phyloP scores from a whole-genome alignment of 1,140 invertebrate species.

The Drosophila teissieri region DNA sequence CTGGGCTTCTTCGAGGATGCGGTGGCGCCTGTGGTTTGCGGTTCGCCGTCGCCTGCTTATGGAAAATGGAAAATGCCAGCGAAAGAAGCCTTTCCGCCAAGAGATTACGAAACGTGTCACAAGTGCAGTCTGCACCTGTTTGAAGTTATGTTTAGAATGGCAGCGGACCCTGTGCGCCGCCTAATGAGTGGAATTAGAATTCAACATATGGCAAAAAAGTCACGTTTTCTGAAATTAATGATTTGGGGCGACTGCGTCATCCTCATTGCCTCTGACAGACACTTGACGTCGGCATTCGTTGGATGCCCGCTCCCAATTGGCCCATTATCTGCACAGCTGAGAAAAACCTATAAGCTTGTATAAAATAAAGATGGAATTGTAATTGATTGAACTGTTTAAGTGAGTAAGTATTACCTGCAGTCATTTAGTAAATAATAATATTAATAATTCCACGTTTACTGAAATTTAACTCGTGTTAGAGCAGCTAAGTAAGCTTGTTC shows the following conservation, averaged over 20 bases:
- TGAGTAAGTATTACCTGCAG: too few species aligned
- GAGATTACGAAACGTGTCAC: conserved; percentile 82
- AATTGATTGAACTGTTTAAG: too few species aligned
- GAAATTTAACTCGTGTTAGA: too few species aligned
- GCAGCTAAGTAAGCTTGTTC: too few species aligned
- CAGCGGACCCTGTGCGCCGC: conserved; percentile 53
- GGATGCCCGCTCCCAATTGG: conserved; percentile 25
- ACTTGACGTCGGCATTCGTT: conserved; percentile 25
- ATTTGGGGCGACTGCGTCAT: conserved; percentile 71
- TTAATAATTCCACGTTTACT: too few species aligned
- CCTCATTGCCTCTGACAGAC: conserved; percentile 56
- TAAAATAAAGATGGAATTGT: not conserved
- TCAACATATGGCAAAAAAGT: conserved; percentile 82
- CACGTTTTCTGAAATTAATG: conserved; percentile 80
- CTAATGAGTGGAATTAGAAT: conserved; percentile 81
- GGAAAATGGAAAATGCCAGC: conserved; percentile 58
- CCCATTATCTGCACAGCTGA: not conserved
- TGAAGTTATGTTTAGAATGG: conserved; percentile 80
- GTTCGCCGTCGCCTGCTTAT: conserved; percentile 58
- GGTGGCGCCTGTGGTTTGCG: conserved; percentile 21
- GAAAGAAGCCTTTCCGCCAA: conserved; percentile 66
- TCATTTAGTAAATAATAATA: too few species aligned
- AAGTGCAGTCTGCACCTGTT: conserved; percentile 81
- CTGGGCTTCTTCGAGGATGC: conserved; percentile 53
- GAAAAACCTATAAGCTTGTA: not conserved